These are phyloP conservation scores for Drosophila navojoa DNA, from an alignment of 1,140 invertebrate species.

Conservation along the genomic window DNA sequence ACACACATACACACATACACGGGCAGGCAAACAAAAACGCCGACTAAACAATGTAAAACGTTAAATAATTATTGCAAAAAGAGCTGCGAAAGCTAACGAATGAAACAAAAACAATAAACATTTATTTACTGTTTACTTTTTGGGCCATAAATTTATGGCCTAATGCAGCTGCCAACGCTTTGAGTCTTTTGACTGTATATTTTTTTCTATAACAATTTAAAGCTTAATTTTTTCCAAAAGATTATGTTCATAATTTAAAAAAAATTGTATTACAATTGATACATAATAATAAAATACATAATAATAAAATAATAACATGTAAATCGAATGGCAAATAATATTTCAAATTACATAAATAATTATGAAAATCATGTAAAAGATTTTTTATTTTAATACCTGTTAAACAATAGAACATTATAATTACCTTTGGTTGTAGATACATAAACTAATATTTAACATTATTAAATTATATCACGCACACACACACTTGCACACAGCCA, in stretches of 20 bases:
- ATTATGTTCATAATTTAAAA: neutral
- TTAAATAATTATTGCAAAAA: slow-evolving; percentile 76
- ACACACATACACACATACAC: slow-evolving; percentile 15
- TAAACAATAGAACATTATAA: slow-evolving; percentile 21
- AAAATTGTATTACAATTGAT: neutral
- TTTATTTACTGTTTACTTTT: slow-evolving; percentile 80
- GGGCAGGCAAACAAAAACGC: slow-evolving; percentile 40
- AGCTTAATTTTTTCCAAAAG: neutral
- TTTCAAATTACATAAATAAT: neutral
- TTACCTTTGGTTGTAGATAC: slow-evolving; percentile 46
- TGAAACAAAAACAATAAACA: slow-evolving; percentile 54
- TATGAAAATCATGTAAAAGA: neutral
- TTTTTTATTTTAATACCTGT: neutral
- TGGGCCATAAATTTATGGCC: slow-evolving; percentile 69
- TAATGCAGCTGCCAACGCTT: slow-evolving; percentile 58
- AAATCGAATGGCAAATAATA: neutral
- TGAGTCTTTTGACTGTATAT: neutral
- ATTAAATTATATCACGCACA: slow-evolving; percentile 9
- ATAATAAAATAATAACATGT: neutral
- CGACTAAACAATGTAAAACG: slow-evolving; percentile 78
- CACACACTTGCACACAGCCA: slow-evolving; percentile 22
- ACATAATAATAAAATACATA: neutral
- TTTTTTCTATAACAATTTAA: neutral
- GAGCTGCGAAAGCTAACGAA: slow-evolving; percentile 35
- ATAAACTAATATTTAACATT: slow-evolving; percentile 40